Evolutionary conservation across 2,113 vertebrate genomes (phyloP).

Genomic region (Gasterosteus aculeatus): DNA sequence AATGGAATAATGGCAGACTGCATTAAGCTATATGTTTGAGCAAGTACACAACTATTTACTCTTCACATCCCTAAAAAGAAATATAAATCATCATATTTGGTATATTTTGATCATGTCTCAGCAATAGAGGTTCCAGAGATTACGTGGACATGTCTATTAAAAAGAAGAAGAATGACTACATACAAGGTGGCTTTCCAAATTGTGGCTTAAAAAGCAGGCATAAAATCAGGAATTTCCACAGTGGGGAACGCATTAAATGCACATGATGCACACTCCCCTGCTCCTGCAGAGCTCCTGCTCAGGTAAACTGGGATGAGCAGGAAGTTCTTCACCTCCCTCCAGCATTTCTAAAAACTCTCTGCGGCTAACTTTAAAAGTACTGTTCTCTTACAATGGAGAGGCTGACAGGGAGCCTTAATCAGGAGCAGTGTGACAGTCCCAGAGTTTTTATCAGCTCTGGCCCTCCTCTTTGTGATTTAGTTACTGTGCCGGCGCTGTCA

Average conservation of each 20-base stretch:
- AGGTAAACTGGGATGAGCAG: slow-evolving; percentile 37
- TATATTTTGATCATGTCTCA: background rate
- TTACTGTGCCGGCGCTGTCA: slow-evolving; percentile 53
- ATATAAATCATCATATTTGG: background rate
- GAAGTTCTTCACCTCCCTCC: slow-evolving; percentile 21
- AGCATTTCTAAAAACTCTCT: slow-evolving; percentile 33
- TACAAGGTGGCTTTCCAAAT: background rate
- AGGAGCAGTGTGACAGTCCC: slow-evolving; percentile 49
- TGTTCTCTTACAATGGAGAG: slow-evolving; percentile 29
- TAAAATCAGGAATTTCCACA: background rate
- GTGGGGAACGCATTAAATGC: background rate
- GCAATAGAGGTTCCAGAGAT: background rate
- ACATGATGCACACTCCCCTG: background rate
- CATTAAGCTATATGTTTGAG: background rate
- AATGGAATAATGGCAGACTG: slow-evolving; percentile 9
- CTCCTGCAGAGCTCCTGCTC: background rate
- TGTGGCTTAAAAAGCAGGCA: background rate
- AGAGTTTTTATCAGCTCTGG: slow-evolving; percentile 66
- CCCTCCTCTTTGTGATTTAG: slow-evolving; percentile 67
- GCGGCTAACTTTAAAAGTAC: slow-evolving; percentile 49
- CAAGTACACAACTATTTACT: background rate
- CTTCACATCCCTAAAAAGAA: background rate
- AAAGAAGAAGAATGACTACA: background rate
- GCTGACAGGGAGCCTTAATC: slow-evolving; percentile 57
- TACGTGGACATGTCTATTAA: background rate